A percentile compares a stretch with the other conserved stretches of the same genome.
Conservation (phyloP, 2,797 vertebrate genomes). For the Caiman crocodilus region DNA sequence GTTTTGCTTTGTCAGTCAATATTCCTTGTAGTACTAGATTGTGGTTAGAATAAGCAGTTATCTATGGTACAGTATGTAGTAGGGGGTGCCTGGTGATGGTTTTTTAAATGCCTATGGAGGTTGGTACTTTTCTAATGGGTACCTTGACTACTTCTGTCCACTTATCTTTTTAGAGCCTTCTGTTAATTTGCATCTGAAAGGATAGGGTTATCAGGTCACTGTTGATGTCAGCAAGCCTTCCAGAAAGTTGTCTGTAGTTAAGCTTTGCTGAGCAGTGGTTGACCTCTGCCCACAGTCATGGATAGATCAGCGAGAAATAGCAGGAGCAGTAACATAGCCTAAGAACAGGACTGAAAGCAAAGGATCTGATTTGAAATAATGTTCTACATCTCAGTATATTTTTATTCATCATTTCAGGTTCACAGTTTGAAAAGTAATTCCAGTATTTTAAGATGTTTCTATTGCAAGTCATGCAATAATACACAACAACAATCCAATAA, state of each 20-base stretch:
- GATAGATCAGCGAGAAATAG: not conserved
- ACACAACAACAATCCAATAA: too few relatives aligned
- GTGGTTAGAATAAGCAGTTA: slow-evolving; percentile 68
- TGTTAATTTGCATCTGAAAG: accelerated
- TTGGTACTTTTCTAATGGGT: not conserved
- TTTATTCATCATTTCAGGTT: not conserved
- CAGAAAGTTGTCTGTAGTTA: accelerated
- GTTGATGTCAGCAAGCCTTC: not conserved
- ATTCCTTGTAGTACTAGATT: slow-evolving; percentile 35
- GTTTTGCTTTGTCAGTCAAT: not conserved
- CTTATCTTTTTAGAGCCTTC: not conserved
- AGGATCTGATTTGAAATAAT: not conserved
- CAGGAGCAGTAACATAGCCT: accelerated
- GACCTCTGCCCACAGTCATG: not conserved
- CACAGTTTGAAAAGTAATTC: not conserved
- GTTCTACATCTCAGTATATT: accelerated
- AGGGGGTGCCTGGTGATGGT: not conserved
- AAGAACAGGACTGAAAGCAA: not conserved
- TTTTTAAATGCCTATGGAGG: not conserved
- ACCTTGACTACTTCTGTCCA: slow-evolving; percentile 22
- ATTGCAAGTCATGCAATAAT: not conserved
- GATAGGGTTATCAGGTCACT: not conserved
- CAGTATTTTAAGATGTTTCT: not conserved
- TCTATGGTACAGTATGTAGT: not conserved
- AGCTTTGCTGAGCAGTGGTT: not conserved